Conservation (phyloP, 1,140 invertebrate genomes). For the Trichonephila clavata region DNA sequence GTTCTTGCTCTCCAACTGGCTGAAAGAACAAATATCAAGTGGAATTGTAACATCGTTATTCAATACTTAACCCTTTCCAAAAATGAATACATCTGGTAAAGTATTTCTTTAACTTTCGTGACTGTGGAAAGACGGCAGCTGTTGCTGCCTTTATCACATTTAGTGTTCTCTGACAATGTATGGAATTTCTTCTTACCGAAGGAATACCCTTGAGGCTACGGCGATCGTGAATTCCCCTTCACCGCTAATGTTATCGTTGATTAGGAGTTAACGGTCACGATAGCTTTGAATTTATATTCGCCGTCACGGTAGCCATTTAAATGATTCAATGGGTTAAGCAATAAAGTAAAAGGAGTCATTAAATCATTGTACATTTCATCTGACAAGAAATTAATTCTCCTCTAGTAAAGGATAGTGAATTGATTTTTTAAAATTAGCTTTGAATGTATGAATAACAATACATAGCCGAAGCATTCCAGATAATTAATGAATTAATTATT, state of each 20-base stretch:
- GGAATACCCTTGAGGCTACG: slow-evolving; percentile 10
- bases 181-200: neutral
- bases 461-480: too few species aligned
- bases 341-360: neutral
- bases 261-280: slow-evolving; percentile 37
- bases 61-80: neutral
- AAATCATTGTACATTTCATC: neutral
- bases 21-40: too few species aligned
- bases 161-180: neutral
- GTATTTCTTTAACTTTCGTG: neutral
- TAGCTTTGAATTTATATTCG: slow-evolving; percentile 30
- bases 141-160: neutral
- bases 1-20: too few species aligned
- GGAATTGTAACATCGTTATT: neutral
- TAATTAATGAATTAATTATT: too few species aligned
- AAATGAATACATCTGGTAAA: neutral
- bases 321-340: neutral
- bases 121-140: neutral
- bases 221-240: neutral
- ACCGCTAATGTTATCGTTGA: neutral
- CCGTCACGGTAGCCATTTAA: slow-evolving; percentile 26
- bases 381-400: too few species aligned
- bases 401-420: too few species aligned
- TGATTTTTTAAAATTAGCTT: neutral
- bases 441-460: too few species aligned